phyloP scores from a whole-genome alignment of 2,888 invertebrate genomes.

The Ectemnius cavifrons region DNA sequence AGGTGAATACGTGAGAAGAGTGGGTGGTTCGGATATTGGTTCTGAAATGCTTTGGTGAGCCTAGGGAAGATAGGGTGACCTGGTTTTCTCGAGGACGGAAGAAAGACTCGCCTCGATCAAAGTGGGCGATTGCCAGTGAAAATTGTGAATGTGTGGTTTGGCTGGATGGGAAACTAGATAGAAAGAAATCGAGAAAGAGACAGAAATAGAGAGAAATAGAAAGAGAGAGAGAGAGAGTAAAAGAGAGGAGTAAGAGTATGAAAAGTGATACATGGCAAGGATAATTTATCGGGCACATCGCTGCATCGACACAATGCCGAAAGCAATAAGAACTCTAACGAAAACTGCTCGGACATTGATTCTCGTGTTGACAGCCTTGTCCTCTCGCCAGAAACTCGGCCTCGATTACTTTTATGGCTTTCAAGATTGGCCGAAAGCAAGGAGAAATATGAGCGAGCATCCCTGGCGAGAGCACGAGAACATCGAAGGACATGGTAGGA shows the following conservation, averaged over 20 bases:
- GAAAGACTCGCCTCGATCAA: constrained; percentile 29
- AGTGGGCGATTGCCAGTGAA: constrained; percentile 32
- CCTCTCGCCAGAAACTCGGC: too few relatives aligned
- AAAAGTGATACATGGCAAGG: neutral
- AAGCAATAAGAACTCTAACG: too few relatives aligned
- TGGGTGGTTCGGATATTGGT: constrained; percentile 11
- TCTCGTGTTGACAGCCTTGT: too few relatives aligned
- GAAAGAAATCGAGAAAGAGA: neutral
- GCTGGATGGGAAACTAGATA: neutral
- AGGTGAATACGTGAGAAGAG: too few relatives aligned
- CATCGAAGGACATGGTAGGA: too few relatives aligned
- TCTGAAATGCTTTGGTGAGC: constrained; percentile 20
- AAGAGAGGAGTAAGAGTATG: constrained; percentile 24
- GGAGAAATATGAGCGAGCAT: too few relatives aligned
- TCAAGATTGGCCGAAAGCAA: too few relatives aligned
- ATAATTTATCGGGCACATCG: neutral
- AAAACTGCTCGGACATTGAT: too few relatives aligned
- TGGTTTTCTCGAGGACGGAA: constrained; percentile 17
- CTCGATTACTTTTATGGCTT: too few relatives aligned
- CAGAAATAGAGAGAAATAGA: constrained; percentile 6
- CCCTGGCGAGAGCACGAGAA: too few relatives aligned
- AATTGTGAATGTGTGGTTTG: constrained; percentile 43
- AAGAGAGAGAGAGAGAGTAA: constrained; percentile 11
- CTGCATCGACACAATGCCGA: too few relatives aligned
- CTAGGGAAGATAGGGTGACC: constrained; percentile 18